Evolutionary conservation across 2,113 vertebrate genomes (phyloP).

Genomic region (Leiothrix lutea): DNA sequence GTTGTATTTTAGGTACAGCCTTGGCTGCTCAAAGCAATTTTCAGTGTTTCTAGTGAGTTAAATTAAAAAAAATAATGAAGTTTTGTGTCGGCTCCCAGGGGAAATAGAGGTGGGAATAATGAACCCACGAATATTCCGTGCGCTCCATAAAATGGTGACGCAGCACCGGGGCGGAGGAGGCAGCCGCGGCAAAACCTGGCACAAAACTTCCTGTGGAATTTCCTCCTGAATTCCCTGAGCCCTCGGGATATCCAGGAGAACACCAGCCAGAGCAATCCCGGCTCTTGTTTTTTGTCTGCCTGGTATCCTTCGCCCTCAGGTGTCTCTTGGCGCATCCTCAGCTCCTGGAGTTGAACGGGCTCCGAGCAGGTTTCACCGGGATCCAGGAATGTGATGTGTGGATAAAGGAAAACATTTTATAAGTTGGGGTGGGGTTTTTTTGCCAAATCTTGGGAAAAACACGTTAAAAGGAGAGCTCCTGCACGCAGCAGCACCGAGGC

Average conservation of each 20-base stretch:
- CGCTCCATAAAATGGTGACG: not conserved
- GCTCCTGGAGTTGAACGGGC: fast-evolving
- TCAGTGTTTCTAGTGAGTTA: not conserved
- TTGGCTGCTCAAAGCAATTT: not conserved
- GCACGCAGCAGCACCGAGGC: not conserved
- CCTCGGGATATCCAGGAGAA: not conserved
- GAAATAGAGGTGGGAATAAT: not conserved
- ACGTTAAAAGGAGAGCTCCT: not conserved
- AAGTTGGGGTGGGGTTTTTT: fast-evolving
- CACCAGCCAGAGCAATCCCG: not conserved
- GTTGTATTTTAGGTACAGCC: not conserved
- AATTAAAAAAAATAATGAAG: not conserved
- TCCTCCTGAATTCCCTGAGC: not conserved
- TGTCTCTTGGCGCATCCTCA: not conserved
- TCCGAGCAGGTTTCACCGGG: not conserved
- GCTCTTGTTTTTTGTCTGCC: fast-evolving
- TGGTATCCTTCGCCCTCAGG: too few relatives aligned
- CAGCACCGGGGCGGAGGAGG: not conserved
- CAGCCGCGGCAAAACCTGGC: not conserved
- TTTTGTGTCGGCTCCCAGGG: not conserved
- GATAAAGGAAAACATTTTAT: not conserved
- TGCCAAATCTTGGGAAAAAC: not conserved
- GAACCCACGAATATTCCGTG: not conserved
- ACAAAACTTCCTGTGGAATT: not conserved
- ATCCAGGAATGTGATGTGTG: not conserved